Conservation (phyloP, 2,888 invertebrate species). For the Nysson spinosus region DNA sequence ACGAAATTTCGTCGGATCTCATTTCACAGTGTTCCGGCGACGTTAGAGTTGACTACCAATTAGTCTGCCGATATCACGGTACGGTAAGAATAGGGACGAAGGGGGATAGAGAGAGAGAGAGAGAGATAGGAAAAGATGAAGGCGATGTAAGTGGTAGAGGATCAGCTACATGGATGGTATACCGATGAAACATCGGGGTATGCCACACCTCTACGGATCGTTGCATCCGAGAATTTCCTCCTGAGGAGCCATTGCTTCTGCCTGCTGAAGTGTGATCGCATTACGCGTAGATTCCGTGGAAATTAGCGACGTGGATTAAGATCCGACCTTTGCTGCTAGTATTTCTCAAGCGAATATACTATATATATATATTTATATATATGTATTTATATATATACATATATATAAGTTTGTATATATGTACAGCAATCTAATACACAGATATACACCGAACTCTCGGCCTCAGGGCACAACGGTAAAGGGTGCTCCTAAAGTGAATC, state of each 20-base stretch:
- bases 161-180: neutral
- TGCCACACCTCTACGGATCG: constrained; percentile 33
- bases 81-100: constrained; percentile 5
- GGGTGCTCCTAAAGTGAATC: constrained; percentile 25
- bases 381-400: no score
- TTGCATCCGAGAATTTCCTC: constrained; percentile 41
- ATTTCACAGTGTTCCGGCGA: constrained; percentile 58
- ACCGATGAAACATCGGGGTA: constrained; percentile 26
- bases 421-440: neutral
- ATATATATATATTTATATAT: neutral
- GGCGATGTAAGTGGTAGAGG: neutral
- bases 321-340: constrained; percentile 2
- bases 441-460: constrained; percentile 13
- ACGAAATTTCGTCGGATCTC: constrained; percentile 70
- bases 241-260: constrained; percentile 44
- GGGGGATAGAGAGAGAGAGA: constrained; percentile 4
- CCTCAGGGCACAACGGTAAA: constrained; percentile 1
- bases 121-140: constrained; percentile 7
- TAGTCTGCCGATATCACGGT: constrained; percentile 50
- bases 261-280: constrained; percentile 50
- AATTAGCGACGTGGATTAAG: constrained; percentile 56
- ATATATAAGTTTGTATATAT: neutral
- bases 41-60: constrained; percentile 43
- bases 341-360: neutral
- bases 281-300: constrained; percentile 54